These are phyloP conservation scores for Erynnis tages DNA, from an alignment of 2,888 invertebrate genomes.

Conservation along the genomic window DNA sequence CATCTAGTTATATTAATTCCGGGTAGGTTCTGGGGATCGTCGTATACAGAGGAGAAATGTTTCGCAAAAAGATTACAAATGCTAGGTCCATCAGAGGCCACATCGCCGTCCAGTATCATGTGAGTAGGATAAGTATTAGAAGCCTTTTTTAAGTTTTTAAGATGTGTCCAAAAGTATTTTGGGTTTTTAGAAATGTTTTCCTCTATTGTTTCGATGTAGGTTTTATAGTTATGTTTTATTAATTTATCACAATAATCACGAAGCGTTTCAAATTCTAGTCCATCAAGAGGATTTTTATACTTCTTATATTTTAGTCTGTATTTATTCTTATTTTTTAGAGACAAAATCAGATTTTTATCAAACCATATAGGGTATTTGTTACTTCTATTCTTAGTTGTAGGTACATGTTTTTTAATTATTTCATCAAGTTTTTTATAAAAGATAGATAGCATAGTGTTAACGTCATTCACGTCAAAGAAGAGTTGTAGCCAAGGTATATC, in stretches of 20 bases:
- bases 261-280: not conserved
- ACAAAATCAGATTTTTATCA: not conserved
- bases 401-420: conserved; percentile 2
- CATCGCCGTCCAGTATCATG: not conserved
- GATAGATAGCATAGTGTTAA: not conserved
- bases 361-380: conserved; percentile 1
- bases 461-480: not conserved
- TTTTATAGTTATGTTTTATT: not conserved
- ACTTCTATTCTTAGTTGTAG: not conserved
- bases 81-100: not conserved
- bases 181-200: conserved; percentile 4
- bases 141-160: conserved; percentile 1
- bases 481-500: not conserved
- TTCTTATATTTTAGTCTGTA: not conserved
- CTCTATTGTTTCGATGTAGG: not conserved
- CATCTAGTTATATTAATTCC: not conserved
- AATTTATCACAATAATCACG: not conserved
- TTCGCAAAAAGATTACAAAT: conserved; percentile 11
- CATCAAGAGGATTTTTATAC: not conserved
- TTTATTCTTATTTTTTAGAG: not conserved
- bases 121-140: not conserved
- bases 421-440: not conserved
- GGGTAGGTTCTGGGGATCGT: not conserved
- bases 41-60: conserved; percentile 1
- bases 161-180: conserved; percentile 11